Conservation (phyloP, 2,888 invertebrate genomes). For the Drosophila siamana region DNA sequence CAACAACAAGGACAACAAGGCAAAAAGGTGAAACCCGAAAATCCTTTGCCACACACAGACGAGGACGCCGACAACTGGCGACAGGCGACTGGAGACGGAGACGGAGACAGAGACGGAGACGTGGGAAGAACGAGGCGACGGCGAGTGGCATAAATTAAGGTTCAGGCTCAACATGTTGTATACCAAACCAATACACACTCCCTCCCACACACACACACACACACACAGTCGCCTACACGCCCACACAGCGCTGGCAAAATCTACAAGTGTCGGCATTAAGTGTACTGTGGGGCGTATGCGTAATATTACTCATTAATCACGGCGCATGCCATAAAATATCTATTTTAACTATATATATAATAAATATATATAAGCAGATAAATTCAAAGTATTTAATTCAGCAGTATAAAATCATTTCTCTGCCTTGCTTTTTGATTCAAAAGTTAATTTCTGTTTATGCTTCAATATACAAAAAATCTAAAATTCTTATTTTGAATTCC, state of each 20-base stretch:
- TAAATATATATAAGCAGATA: too few species aligned
- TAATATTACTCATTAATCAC: background rate
- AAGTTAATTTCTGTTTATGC: too few species aligned
- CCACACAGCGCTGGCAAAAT: constrained; percentile 46
- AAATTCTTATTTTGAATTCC: too few species aligned
- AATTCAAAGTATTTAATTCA: too few species aligned
- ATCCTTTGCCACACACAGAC: constrained; percentile 78
- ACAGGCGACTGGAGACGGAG: background rate
- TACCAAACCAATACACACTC: constrained; percentile 44
- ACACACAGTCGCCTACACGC: constrained; percentile 21
- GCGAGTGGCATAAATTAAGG: constrained; percentile 75
- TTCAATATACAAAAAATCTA: too few species aligned
- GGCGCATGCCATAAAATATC: too few species aligned
- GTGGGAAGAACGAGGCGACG: constrained; percentile 17
- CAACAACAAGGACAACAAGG: constrained; percentile 37
- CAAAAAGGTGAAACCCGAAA: constrained; percentile 70
- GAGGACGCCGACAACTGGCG: constrained; percentile 39
- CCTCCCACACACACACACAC: constrained; percentile 13
- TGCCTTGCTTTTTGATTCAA: too few species aligned
- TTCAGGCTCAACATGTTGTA: constrained; percentile 66
- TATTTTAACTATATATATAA: too few species aligned
- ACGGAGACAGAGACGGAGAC: constrained; percentile 14
- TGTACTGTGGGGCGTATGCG: constrained; percentile 36
- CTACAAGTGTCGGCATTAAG: constrained; percentile 68
- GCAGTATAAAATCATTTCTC: too few species aligned